Percentiles rank a stretch among this genome's conserved stretches.
Conservation (phyloP, 2,797 vertebrate genomes). For the Ctenochaetus hawaiiensis region DNA sequence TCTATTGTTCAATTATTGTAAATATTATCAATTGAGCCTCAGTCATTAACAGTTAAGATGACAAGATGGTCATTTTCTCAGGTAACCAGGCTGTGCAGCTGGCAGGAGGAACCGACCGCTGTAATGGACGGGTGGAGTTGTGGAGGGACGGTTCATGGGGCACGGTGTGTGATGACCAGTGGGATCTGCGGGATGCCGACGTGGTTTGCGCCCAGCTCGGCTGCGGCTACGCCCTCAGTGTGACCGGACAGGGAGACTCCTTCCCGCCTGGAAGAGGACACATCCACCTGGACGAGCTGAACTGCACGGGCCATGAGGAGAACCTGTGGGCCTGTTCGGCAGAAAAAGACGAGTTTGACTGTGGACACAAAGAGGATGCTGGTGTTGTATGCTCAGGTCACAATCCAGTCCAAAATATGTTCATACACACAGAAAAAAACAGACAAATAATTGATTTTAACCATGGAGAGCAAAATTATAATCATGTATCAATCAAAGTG, state of each 20-base stretch:
- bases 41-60: background rate
- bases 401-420: background rate
- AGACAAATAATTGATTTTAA: too few relatives aligned
- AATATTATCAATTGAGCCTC: background rate
- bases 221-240: constrained; percentile 79
- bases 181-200: constrained; percentile 73
- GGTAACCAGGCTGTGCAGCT: constrained; percentile 55
- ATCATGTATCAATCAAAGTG: too few relatives aligned
- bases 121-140: constrained; percentile 83
- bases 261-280: constrained; percentile 73
- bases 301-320: constrained; percentile 79
- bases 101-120: constrained; percentile 58
- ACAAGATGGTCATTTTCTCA: constrained; percentile 25
- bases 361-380: constrained; percentile 86
- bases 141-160: constrained; percentile 72
- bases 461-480: too few relatives aligned
- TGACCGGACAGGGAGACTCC: constrained; percentile 70
- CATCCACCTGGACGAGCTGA: constrained; percentile 80
- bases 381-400: constrained; percentile 85
- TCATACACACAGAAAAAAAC: background rate
- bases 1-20: background rate
- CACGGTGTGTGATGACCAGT: constrained; percentile 83
- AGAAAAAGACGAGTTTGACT: constrained; percentile 57
- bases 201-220: constrained; percentile 82
- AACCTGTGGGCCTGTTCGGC: constrained; percentile 80